Conservation (phyloP, 1,140 invertebrate genomes). For the Drosophila lacertosa region DNA sequence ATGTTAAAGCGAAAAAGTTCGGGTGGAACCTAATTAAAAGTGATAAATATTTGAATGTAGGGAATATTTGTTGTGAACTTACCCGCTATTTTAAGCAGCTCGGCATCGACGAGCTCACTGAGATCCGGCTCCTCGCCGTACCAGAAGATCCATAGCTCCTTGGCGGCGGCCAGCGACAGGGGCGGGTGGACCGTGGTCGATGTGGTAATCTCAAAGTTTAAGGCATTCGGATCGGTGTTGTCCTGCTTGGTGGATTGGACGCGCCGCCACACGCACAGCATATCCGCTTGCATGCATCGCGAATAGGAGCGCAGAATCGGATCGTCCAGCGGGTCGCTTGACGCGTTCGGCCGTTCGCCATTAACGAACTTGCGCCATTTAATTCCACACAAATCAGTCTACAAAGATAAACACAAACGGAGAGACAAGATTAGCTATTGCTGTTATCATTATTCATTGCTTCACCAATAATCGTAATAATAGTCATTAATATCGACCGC, state of each 20-base stretch:
- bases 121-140: conserved; percentile 98
- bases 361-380: conserved; percentile 98
- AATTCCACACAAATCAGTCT: conserved; percentile 99
- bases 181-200: conserved; percentile 85
- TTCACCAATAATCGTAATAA: conserved; percentile 1
- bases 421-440: background rate
- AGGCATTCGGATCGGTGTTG: conserved; percentile 78
- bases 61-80: conserved; percentile 83
- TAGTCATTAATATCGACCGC: conserved; percentile 6
- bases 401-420: conserved; percentile 45
- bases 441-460: conserved; percentile 25
- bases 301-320: conserved; percentile 96
- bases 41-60: too few species aligned
- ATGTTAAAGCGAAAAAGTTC: too few species aligned
- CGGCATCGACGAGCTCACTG: conserved; percentile 91
- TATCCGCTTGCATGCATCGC: conserved; percentile 96
- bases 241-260: conserved; percentile 87
- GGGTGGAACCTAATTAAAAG: too few species aligned
- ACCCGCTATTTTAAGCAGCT: conserved; percentile 90
- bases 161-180: conserved; percentile 91
- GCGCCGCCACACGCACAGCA: conserved; percentile 97
- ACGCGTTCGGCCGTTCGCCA: conserved; percentile 86
- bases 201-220: conserved; percentile 82
- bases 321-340: conserved; percentile 92
- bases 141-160: conserved; percentile 99